Percentiles rank a stretch among this genome's conserved stretches.
phyloP scores from a whole-genome alignment of 2,888 invertebrate genomes.

The Rotaria magnacalcarata region DNA sequence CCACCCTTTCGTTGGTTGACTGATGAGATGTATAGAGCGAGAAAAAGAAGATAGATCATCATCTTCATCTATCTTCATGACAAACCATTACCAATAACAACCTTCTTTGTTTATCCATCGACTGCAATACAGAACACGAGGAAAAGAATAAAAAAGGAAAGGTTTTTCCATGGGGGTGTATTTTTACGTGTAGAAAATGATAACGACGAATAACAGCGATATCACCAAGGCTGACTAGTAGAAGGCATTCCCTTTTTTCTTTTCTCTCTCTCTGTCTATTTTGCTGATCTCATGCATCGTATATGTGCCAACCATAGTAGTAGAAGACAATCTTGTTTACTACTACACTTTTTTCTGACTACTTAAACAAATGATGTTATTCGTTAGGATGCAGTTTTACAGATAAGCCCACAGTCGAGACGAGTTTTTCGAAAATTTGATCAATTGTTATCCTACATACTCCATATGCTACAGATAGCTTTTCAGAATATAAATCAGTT shows the following conservation, averaged over 20 bases:
- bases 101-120: conserved; percentile 7
- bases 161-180: background rate
- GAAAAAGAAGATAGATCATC: background rate
- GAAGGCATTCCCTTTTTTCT: background rate
- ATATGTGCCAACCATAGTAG: background rate
- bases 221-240: background rate
- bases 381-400: background rate
- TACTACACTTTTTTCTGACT: background rate
- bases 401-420: background rate
- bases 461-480: background rate
- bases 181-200: background rate
- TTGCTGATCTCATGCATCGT: background rate
- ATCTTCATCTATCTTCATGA: background rate
- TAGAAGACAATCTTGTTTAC: conserved; percentile 3
- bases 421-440: background rate
- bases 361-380: background rate
- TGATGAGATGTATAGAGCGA: background rate
- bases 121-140: background rate
- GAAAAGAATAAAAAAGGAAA: background rate
- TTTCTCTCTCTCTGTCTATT: background rate
- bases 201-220: conserved; percentile 7
- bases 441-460: background rate
- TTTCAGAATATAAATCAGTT: background rate
- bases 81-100: background rate
- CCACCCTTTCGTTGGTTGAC: background rate